Evolutionary conservation across 2,113 vertebrate species (phyloP).

Genomic region (Lasiurus borealis): DNA sequence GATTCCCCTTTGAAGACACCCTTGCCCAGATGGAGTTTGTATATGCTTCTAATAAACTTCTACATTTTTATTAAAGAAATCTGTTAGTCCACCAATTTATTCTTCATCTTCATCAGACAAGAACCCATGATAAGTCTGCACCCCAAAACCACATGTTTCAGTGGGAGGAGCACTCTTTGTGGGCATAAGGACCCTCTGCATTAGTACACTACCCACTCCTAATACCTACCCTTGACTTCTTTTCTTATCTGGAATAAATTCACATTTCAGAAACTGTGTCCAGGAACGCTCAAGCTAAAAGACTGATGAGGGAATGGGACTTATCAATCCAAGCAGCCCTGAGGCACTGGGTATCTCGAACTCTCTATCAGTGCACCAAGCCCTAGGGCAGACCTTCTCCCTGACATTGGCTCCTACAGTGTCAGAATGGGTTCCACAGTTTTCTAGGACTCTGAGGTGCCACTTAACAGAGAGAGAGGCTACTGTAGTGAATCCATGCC

Average conservation of each 20-base stretch:
- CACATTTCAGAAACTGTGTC: neutral
- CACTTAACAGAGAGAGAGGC: neutral
- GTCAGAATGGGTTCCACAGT: accelerated
- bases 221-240: neutral
- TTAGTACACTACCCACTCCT: accelerated
- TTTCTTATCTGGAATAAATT: neutral
- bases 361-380: too few species aligned
- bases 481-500: accelerated
- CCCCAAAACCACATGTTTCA: too few species aligned
- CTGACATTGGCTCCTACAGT: too few species aligned
- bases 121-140: too few species aligned
- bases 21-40: too few species aligned
- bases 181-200: neutral
- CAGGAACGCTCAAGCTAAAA: neutral
- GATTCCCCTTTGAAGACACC: too few species aligned
- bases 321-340: neutral
- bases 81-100: too few species aligned
- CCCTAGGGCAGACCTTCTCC: neutral
- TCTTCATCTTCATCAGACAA: too few species aligned
- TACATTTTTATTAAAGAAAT: too few species aligned
- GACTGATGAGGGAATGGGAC: neutral
- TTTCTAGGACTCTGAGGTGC: neutral
- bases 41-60: too few species aligned
- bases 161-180: neutral
- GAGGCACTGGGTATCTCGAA: neutral